Percentiles rank a stretch among this genome's conserved stretches.
These are phyloP conservation scores for Drosophila limbata DNA, from an alignment of 2,888 invertebrate species.

Conservation along the genomic window DNA sequence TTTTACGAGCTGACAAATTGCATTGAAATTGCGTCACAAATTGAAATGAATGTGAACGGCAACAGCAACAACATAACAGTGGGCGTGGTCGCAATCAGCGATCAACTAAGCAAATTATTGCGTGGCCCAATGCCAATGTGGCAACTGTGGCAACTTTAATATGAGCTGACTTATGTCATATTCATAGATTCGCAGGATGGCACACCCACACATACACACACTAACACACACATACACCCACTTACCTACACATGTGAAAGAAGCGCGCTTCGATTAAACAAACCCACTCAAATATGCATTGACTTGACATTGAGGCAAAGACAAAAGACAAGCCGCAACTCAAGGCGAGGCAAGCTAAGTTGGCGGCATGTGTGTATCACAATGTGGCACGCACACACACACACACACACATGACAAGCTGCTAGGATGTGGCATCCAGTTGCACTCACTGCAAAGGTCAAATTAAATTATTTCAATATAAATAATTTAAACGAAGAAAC, in stretches of 20 bases:
- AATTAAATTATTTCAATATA: constrained; percentile 11
- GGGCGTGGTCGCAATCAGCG: constrained; percentile 33
- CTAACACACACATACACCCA: constrained; percentile 39
- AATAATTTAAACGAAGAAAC: constrained; percentile 26
- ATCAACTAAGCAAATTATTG: constrained; percentile 47
- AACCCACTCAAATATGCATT: constrained; percentile 76
- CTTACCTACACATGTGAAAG: constrained; percentile 21
- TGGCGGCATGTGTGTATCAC: constrained; percentile 13
- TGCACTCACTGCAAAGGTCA: constrained; percentile 49
- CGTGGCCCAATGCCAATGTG: constrained; percentile 29
- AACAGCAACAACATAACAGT: not conserved
- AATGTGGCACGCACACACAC: constrained; percentile 30
- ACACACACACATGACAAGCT: not conserved
- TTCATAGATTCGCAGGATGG: constrained; percentile 44
- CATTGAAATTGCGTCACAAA: constrained; percentile 51
- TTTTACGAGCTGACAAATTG: constrained; percentile 63
- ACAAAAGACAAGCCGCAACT: constrained; percentile 46
- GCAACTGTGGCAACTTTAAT: constrained; percentile 29
- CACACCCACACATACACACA: constrained; percentile 24
- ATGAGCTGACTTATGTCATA: constrained; percentile 65
- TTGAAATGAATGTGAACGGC: constrained; percentile 23
- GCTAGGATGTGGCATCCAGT: constrained; percentile 16
- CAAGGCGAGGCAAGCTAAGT: constrained; percentile 22
- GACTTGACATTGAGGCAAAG: constrained; percentile 78
- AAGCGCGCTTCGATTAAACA: constrained; percentile 75